Conservation (phyloP, 2,113 vertebrate genomes). For the Lasiurus cinereus region DNA sequence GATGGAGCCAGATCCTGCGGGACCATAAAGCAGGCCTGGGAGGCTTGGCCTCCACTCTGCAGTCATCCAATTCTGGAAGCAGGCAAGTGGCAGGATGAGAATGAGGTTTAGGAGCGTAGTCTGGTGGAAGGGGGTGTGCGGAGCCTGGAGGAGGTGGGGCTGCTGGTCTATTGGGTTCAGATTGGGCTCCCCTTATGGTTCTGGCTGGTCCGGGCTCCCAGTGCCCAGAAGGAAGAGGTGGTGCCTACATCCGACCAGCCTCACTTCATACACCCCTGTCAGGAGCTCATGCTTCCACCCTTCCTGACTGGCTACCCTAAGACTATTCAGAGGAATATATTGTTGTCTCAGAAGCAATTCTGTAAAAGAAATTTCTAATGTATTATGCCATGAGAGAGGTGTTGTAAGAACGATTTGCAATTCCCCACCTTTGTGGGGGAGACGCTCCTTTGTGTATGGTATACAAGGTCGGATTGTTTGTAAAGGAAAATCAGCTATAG, state of each 20-base stretch:
- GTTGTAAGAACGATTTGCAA: constrained; percentile 44
- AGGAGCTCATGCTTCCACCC: neutral
- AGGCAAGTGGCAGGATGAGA: neutral
- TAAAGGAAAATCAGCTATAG: neutral
- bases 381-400: neutral
- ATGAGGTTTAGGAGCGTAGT: neutral
- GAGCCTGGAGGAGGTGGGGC: neutral
- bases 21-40: neutral
- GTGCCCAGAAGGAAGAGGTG: neutral
- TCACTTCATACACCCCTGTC: neutral
- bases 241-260: neutral
- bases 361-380: constrained; percentile 11
- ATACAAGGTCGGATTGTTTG: neutral
- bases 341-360: constrained; percentile 31
- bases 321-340: neutral
- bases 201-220: neutral
- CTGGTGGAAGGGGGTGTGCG: neutral
- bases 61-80: neutral
- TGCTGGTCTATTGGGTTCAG: neutral
- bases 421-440: neutral
- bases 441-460: neutral
- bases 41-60: neutral
- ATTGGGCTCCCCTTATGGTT: neutral
- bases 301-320: neutral
- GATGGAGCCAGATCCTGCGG: neutral